A percentile compares a stretch with the other conserved stretches of the same genome.
phyloP scores from a whole-genome alignment of 2,888 invertebrate species.

The Drosophila quasianomalipes region DNA sequence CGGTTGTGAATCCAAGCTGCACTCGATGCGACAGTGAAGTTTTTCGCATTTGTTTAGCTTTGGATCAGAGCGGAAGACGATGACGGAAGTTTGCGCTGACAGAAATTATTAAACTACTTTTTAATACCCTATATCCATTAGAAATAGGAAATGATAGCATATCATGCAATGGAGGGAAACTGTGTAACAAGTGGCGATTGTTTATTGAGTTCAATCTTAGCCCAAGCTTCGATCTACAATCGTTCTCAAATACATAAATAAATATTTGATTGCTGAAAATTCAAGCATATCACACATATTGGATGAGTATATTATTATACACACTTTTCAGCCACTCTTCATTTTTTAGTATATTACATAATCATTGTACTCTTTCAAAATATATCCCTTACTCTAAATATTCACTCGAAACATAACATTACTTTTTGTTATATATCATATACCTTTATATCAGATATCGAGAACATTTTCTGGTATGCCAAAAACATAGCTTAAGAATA shows the following conservation, averaged over 20 bases:
- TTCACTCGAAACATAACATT: not conserved
- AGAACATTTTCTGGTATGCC: too few relatives aligned
- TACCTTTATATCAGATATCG: too few relatives aligned
- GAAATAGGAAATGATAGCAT: not conserved
- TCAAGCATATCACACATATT: not conserved
- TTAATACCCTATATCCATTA: not conserved
- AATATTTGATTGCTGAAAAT: not conserved
- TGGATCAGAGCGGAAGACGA: constrained; percentile 49
- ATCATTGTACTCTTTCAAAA: not conserved
- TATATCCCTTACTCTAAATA: not conserved
- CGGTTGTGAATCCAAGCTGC: constrained; percentile 1
- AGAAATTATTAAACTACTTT: constrained; percentile 19
- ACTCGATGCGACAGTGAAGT: not conserved
- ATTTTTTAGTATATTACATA: not conserved
- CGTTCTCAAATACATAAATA: not conserved
- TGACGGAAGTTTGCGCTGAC: constrained; percentile 67
- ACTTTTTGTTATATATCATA: too few relatives aligned
- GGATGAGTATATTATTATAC: too few relatives aligned
- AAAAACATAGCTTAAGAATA: not conserved
- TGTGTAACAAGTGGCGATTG: not conserved
- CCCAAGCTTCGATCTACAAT: not conserved
- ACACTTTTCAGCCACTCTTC: too few relatives aligned
- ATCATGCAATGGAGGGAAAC: not conserved
- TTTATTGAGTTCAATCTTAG: not conserved
- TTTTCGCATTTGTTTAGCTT: constrained; percentile 39